phyloP scores from a whole-genome alignment of 2,113 vertebrate species.

The Piaya cayana region DNA sequence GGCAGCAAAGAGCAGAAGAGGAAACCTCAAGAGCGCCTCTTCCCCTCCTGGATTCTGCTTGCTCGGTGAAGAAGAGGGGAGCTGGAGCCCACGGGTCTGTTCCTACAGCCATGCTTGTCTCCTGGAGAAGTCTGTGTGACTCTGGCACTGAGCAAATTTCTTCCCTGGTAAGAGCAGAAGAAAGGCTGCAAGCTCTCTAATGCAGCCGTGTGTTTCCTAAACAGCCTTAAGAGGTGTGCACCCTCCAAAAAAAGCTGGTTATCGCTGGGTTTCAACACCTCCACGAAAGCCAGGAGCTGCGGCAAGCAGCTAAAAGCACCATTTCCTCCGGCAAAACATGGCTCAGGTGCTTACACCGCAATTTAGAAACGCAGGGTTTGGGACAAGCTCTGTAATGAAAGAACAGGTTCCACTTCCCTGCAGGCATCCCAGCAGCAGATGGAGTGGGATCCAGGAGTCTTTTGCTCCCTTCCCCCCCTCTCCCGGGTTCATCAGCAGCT shows the following conservation, averaged over 20 bases:
- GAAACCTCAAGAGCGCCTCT: not conserved
- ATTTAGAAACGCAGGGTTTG: not conserved
- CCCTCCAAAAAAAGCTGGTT: not conserved
- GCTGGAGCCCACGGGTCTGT: not conserved
- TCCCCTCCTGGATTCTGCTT: not conserved
- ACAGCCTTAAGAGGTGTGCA: accelerated
- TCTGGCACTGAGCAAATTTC: not conserved
- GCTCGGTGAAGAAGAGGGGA: not conserved
- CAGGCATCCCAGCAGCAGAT: not conserved
- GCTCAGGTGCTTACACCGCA: not conserved
- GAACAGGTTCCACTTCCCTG: not conserved
- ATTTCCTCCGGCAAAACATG: not conserved
- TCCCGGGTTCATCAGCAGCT: not conserved
- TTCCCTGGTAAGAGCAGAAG: not conserved
- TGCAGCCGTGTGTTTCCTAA: not conserved
- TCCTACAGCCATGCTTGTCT: accelerated
- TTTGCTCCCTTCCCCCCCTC: not conserved
- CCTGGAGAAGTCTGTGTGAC: accelerated
- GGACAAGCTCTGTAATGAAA: not conserved
- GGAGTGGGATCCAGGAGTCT: not conserved
- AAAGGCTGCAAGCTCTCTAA: not conserved
- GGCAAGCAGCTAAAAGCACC: not conserved
- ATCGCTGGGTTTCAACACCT: not conserved
- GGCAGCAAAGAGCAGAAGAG: not conserved
- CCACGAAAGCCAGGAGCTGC: not conserved